These are phyloP conservation scores for Aphaenogaster floridana DNA, from an alignment of 1,140 invertebrate species.

Conservation along the genomic window DNA sequence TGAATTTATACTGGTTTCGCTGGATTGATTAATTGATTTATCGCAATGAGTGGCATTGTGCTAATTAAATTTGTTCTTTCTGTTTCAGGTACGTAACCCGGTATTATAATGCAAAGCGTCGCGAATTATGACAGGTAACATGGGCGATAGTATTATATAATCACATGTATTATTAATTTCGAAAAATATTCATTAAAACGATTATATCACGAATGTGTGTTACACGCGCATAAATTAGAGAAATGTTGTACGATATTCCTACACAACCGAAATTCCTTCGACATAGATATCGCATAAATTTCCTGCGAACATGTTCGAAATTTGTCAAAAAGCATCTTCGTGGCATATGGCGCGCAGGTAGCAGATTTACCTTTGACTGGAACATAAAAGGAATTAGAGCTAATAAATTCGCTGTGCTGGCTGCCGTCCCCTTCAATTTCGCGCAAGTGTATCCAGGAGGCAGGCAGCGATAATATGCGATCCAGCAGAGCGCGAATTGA, in stretches of 20 bases:
- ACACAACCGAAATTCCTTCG: not conserved
- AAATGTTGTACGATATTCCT: not conserved
- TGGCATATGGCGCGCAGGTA: constrained; percentile 5
- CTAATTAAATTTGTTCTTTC: constrained; percentile 64
- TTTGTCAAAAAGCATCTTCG: constrained; percentile 34
- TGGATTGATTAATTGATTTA: constrained; percentile 58
- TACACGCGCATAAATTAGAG: no score
- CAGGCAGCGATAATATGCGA: constrained; percentile 68
- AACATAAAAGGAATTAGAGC: constrained; percentile 72
- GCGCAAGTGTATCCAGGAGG: constrained; percentile 55
- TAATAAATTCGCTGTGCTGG: constrained; percentile 71
- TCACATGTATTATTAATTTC: constrained; percentile 36
- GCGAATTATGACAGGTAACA: constrained; percentile 51
- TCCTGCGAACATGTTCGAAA: not conserved
- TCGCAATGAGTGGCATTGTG: constrained; percentile 42
- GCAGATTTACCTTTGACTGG: constrained; percentile 70
- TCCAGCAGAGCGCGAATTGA: constrained; percentile 64
- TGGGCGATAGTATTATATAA: constrained; percentile 11
- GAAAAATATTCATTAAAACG: constrained; percentile 47
- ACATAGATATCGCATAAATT: constrained; percentile 13
- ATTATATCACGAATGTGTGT: not conserved
- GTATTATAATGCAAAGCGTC: constrained; percentile 41
- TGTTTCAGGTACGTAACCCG: constrained; percentile 72
- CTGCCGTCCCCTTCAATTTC: constrained; percentile 53
- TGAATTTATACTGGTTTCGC: constrained; percentile 30